Evolutionary conservation across 2,113 vertebrate genomes (phyloP).

Genomic region (Ammodytes marinus): DNA sequence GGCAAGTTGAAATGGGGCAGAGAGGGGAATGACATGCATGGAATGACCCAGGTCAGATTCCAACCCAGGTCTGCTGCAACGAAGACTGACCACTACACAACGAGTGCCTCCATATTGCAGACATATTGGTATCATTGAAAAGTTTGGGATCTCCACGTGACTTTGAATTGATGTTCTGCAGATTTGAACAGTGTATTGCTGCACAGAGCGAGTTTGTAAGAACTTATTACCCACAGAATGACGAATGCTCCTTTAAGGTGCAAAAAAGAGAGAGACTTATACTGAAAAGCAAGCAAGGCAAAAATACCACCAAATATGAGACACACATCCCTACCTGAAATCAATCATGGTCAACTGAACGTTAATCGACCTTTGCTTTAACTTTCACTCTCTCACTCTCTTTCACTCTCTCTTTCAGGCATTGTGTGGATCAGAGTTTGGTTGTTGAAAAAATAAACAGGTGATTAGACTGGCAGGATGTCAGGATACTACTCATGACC

Average conservation of each 20-base stretch:
- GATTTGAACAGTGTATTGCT: not conserved
- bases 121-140: not conserved
- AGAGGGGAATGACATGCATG: too few relatives aligned
- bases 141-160: not conserved
- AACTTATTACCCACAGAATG: not conserved
- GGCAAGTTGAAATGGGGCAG: too few relatives aligned
- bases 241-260: not conserved
- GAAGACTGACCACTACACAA: too few relatives aligned
- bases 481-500: slow-evolving; percentile 82
- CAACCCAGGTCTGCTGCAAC: too few relatives aligned
- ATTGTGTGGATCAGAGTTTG: slow-evolving; percentile 46
- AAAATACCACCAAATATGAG: not conserved
- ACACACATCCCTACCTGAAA: not conserved
- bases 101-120: too few relatives aligned
- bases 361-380: slow-evolving; percentile 40
- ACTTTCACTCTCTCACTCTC: slow-evolving; percentile 63
- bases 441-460: slow-evolving; percentile 77
- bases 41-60: too few relatives aligned
- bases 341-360: slow-evolving; percentile 28
- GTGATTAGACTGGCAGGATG: slow-evolving; percentile 80
- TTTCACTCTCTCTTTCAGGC: slow-evolving; percentile 25
- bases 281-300: not conserved
- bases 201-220: not conserved
- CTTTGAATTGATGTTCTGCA: not conserved
- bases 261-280: not conserved